A percentile compares a stretch with the other conserved stretches of the same genome.
Evolutionary conservation across 2,888 invertebrate species (phyloP).

Genomic region (Drosophila trichaetosa): DNA sequence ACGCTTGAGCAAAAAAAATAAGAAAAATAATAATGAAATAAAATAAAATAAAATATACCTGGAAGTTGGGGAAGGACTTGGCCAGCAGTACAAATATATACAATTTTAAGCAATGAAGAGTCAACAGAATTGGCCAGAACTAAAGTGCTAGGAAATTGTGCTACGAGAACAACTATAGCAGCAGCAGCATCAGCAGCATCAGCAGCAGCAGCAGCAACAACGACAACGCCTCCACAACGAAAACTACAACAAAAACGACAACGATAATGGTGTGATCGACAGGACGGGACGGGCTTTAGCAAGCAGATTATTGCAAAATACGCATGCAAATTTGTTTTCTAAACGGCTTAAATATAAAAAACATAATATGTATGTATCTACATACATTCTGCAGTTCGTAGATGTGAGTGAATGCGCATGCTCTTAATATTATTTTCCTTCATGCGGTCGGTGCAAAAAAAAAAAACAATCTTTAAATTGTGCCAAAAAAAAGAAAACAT

Average conservation of each 20-base stretch:
- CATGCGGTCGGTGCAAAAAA: slow-evolving; percentile 14
- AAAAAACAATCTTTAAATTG: neutral
- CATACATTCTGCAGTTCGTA: slow-evolving; percentile 47
- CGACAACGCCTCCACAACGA: neutral
- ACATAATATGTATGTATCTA: slow-evolving; percentile 55
- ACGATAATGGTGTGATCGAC: neutral
- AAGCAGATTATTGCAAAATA: slow-evolving; percentile 22
- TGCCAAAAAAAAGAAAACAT: neutral
- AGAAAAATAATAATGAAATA: slow-evolving; percentile 13
- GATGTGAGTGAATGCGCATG: slow-evolving; percentile 51
- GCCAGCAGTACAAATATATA: slow-evolving; percentile 26
- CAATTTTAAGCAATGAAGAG: slow-evolving; percentile 7
- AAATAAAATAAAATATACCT: slow-evolving; percentile 9
- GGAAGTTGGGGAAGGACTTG: slow-evolving; percentile 13
- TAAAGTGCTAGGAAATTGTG: slow-evolving; percentile 12
- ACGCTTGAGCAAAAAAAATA: slow-evolving; percentile 25
- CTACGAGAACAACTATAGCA: slow-evolving; percentile 9
- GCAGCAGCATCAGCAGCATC: neutral
- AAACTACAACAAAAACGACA: neutral
- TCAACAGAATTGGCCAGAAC: slow-evolving; percentile 7
- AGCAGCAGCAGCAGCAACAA: neutral
- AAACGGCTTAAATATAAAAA: slow-evolving; percentile 43
- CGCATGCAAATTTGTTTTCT: slow-evolving; percentile 17
- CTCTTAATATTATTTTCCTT: slow-evolving; percentile 34
- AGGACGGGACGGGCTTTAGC: neutral